Percentiles rank a stretch among this genome's conserved stretches.
Conservation (phyloP, 2,797 vertebrate genomes). For the Pelobates cultripes region DNA sequence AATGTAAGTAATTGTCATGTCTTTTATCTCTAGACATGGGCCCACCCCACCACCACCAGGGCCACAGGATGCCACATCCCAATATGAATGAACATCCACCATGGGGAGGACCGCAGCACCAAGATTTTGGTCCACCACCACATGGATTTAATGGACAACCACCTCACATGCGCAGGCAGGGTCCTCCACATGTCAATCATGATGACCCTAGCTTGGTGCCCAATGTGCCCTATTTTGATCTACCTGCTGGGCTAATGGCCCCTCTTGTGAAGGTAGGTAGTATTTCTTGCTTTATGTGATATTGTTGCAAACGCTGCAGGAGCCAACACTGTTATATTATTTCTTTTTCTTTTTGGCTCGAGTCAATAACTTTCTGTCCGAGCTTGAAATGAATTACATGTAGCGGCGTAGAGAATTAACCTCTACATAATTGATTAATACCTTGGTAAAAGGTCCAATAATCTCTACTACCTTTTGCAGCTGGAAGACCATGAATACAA, state of each 20-base stretch:
- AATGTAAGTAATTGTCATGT: neutral
- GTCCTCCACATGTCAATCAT: conserved; percentile 84
- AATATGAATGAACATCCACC: conserved; percentile 91
- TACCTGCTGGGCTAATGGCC: conserved; percentile 97
- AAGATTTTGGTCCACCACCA: conserved; percentile 88
- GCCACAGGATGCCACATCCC: conserved; percentile 91
- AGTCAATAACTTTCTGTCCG: neutral
- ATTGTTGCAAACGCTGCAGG: neutral
- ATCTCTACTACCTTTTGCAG: conserved; percentile 67
- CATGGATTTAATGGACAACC: conserved; percentile 96
- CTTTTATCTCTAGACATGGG: conserved; percentile 81
- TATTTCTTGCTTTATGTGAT: neutral
- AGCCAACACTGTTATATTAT: too few relatives aligned
- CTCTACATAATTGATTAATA: too few relatives aligned
- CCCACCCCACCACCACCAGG: conserved; percentile 92
- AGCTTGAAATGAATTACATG: neutral
- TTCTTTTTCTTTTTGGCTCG: neutral
- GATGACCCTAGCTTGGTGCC: conserved; percentile 96
- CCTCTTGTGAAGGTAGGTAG: conserved; percentile 88
- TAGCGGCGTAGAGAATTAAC: neutral
- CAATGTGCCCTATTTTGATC: conserved; percentile 95
- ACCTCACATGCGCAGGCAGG: conserved; percentile 88
- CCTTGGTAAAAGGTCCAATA: too few relatives aligned
- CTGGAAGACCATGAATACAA: conserved; percentile 97
- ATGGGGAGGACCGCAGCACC: conserved; percentile 91